Evolutionary conservation across 37 sponge, comb jelly and placozoan genomes (phyloP), one percentile per base, ranked within the genome.

Genomic region (Tethya wilhelma): DNA sequence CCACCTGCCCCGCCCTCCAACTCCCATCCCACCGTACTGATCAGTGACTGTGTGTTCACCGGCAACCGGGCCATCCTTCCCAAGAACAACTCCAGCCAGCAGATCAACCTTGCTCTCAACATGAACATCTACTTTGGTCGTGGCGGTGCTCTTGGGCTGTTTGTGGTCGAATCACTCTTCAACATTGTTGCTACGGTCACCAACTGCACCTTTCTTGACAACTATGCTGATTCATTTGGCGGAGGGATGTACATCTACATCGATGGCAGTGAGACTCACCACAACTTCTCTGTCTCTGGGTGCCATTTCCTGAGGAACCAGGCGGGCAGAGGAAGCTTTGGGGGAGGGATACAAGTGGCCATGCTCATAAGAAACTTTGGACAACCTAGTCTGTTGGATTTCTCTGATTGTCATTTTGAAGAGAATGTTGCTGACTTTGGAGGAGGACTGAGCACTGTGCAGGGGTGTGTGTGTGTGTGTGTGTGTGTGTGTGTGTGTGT

Each of bases 81-180:
- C 9, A 5, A 0, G 0, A 14, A 56, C 1, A 2, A 32, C 41
- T 40, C 56, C 4, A 36, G 1, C 23, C 38, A 64, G 34, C 74
- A 83, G 57, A 60, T 73, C n/a, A 33, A 46, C 38, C 65, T 56
- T 4, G 74, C 73, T 37, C 56, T 83, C 56, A 63, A 73, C 46
- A 38, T 64, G 20, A 22, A 83, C 34, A 30, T 34, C n/a, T 83
- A 74, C 39, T 69, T 32, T 56, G 86, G 78, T 34, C 42, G 91
- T 49, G 91, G 91, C 29, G 91, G 91, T 23, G 86, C 68, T 12
- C 0, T 81, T 2, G 70, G 86, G 0, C 29, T 90, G 23, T 74
- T 86, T 44, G 40, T 81, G 7, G 40, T 67, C 7, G 74, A 69
- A 0, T 19, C 17, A 4, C 14, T 30, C 1, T 25, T 6, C 14